phyloP scores from a whole-genome alignment of 37 sponge, comb jelly and placozoan genomes.

The Tethya wilhelma region DNA sequence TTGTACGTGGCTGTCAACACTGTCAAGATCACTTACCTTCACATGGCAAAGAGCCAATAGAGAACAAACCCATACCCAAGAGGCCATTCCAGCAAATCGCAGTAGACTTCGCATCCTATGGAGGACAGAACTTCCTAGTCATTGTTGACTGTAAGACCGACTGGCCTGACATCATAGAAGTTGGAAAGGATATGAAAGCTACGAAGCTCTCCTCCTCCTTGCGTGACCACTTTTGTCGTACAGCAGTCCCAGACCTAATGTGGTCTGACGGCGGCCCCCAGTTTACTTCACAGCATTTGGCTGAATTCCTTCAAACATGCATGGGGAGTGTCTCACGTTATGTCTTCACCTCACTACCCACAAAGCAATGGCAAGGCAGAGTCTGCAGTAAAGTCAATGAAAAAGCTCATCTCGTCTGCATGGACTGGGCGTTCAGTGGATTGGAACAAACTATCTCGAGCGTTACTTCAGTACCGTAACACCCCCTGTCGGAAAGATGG shows the following conservation, averaged over 20 bases:
- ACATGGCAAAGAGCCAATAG: slow-evolving; percentile 27
- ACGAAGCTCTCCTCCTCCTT: not conserved
- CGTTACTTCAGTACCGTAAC: not conserved
- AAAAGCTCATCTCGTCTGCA: not conserved
- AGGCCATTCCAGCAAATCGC: slow-evolving; percentile 33
- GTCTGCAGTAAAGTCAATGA: slow-evolving; percentile 25
- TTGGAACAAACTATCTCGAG: not conserved
- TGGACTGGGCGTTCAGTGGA: not conserved
- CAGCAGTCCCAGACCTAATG: slow-evolving; percentile 21
- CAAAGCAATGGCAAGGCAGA: slow-evolving; percentile 45
- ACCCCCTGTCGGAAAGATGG: not conserved
- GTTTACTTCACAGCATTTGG: not conserved
- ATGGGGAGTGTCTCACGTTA: slow-evolving; percentile 17
- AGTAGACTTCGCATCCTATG: slow-evolving; percentile 28
- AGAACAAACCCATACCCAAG: not conserved
- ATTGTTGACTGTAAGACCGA: slow-evolving; percentile 32
- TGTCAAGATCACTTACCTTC: slow-evolving; percentile 34
- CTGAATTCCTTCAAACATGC: not conserved
- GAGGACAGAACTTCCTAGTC: slow-evolving; percentile 27
- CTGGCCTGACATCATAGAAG: slow-evolving; percentile 39
- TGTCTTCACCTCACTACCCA: slow-evolving; percentile 29
- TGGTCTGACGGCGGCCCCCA: slow-evolving; percentile 23
- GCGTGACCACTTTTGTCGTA: slow-evolving; percentile 14
- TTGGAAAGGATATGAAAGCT: slow-evolving; percentile 30
- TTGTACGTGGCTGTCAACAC: slow-evolving; percentile 5